Base-by-base conservation (phyloP, 2,797 vertebrate genomes). In the Todus mexicanus region DNA sequence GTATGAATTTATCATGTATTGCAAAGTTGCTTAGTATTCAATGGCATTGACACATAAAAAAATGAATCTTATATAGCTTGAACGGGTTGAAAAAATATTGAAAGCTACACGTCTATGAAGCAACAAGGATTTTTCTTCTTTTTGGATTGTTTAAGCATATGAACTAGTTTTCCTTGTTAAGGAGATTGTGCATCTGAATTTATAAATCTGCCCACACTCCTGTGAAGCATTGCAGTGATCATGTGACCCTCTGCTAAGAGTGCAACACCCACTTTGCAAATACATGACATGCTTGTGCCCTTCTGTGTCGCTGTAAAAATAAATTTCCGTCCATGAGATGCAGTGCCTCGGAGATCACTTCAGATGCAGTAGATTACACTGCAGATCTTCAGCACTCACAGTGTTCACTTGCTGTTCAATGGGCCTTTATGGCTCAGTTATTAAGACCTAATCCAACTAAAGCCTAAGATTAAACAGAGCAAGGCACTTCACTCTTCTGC, bases 281-380 rank as follows among this genome's bases (percentile, higher is more conserved):
- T 92, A 48, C 53, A 25, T 76, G 45, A 23, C 88, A 80, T 96
- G 90, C 86, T 81, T 92, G 21, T 64, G 77, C 48, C 51, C 59
- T 91, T 93, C 80, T 61, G 57, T 90, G 78, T 74, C 64, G 69
- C 72, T 82, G 72, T 84, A 93, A 94, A 96, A 94, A 94, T 95
- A 96, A 84, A 87, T 71, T 63, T 64, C 27, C 37, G 9, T 43
- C 48, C 20, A 27, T 82, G 74, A 78, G 31, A 22, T 57, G 18
- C 53, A 73, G 26, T 45, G 71, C 76, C 80, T 73, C 29, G 45
- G 59, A 87, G 48, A 85, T 76, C 40, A 53, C 71, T 92, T 87
- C 56, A 64, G 84, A 92, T 70, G 29, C 12, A 63, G 69, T 15
- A 40, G 70, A 35, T 86, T n/a, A 27, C 19, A 26, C 75, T 48